These are phyloP conservation scores for Anomalospiza imberbis DNA, from an alignment of 2,797 vertebrate species.

Conservation along the genomic window DNA sequence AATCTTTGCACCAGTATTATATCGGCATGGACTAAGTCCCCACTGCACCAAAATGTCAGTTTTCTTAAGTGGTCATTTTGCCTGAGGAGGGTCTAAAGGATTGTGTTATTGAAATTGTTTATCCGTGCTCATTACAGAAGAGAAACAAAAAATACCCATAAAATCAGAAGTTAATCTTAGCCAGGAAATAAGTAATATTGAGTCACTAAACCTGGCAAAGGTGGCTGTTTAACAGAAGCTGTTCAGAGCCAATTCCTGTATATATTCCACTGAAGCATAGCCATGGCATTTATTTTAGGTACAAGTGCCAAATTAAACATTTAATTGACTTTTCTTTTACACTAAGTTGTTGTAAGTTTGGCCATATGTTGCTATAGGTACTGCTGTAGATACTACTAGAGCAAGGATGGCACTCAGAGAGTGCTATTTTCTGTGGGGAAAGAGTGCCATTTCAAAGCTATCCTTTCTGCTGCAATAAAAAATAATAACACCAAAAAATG, in stretches of 20 bases:
- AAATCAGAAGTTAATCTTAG: constrained; percentile 34
- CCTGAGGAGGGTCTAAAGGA: not conserved
- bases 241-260: constrained; percentile 13
- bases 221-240: constrained; percentile 5
- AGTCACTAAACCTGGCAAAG: constrained; percentile 45
- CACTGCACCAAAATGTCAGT: not conserved
- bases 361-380: not conserved
- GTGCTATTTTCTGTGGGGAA: not conserved
- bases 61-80: not conserved
- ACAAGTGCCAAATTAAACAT: constrained; percentile 45
- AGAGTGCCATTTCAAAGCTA: not conserved
- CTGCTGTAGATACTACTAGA: not conserved
- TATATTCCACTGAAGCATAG: not conserved
- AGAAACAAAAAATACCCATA: constrained; percentile 26
- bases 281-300: constrained; percentile 20
- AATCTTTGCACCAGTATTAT: not conserved
- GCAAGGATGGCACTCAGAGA: not conserved
- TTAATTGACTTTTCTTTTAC: constrained; percentile 29
- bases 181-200: constrained; percentile 35
- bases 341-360: constrained; percentile 9
- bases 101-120: constrained; percentile 19
- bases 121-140: constrained; percentile 18
- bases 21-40: not conserved
- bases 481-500: not conserved
- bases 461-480: not conserved